Conservation (phyloP, 2,797 vertebrate species). For the Phalanger gymnotis region DNA sequence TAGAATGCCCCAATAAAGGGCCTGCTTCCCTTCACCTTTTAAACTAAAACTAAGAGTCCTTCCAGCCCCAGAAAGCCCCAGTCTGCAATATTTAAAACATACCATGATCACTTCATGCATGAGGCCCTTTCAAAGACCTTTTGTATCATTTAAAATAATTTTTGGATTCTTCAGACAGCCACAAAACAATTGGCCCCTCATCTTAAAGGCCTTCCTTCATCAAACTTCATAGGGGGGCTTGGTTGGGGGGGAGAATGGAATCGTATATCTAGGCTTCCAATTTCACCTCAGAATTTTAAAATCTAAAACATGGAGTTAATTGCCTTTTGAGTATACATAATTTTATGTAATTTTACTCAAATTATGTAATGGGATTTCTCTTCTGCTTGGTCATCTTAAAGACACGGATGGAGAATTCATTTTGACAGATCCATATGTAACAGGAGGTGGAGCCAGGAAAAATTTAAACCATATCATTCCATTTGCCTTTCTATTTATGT, state of each 20-base stretch:
- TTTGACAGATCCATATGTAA: background rate
- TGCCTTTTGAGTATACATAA: background rate
- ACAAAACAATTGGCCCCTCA: background rate
- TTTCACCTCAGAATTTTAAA: slow-evolving; percentile 38
- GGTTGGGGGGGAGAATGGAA: slow-evolving; percentile 3
- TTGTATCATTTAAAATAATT: background rate
- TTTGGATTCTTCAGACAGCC: slow-evolving; percentile 41
- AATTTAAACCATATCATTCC: background rate
- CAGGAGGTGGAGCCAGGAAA: background rate
- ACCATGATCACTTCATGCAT: background rate
- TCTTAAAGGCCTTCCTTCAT: slow-evolving; percentile 35
- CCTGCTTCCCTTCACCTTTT: background rate
- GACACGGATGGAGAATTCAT: background rate
- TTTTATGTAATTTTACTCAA: slow-evolving; percentile 29
- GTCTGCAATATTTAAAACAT: slow-evolving; percentile 42
- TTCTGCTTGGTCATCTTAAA: slow-evolving; percentile 11
- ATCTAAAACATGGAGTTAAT: background rate
- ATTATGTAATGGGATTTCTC: slow-evolving; percentile 19
- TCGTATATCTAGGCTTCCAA: slow-evolving; percentile 16
- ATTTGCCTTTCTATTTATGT: background rate
- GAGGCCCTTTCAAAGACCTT: background rate
- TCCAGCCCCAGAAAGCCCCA: background rate
- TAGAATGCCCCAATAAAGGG: background rate
- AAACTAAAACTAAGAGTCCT: slow-evolving; percentile 40
- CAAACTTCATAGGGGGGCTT: background rate